Conservation (phyloP, 1,140 invertebrate species). For the Drosophila seguyi region DNA sequence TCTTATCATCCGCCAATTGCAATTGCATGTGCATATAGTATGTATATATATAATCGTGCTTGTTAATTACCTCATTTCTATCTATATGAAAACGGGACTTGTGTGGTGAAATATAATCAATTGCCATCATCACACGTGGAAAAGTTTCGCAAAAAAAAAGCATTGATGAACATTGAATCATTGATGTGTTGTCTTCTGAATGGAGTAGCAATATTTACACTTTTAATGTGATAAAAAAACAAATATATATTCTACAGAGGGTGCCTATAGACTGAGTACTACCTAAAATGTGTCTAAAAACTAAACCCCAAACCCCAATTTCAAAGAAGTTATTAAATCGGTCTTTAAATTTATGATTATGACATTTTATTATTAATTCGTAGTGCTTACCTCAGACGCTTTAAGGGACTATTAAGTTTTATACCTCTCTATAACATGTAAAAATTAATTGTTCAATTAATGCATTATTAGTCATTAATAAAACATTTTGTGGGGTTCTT, state of each 20-base stretch:
- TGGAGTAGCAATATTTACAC: background rate
- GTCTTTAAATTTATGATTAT: too few species aligned
- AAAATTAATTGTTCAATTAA: too few species aligned
- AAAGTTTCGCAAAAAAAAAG: conserved; percentile 20
- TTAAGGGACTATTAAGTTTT: too few species aligned
- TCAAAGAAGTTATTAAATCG: too few species aligned
- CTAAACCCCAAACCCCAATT: too few species aligned
- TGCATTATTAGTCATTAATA: background rate
- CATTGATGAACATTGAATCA: background rate
- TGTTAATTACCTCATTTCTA: conserved; percentile 54
- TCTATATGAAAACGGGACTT: conserved; percentile 20
- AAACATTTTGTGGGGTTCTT: background rate
- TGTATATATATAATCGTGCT: conserved; percentile 11
- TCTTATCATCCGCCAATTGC: conserved; percentile 38
- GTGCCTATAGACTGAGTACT: too few species aligned
- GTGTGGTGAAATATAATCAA: conserved; percentile 26
- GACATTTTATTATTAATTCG: too few species aligned
- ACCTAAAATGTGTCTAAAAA: too few species aligned
- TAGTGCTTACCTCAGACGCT: too few species aligned
- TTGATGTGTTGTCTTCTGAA: background rate
- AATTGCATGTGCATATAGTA: conserved; percentile 14
- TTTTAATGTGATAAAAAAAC: background rate
- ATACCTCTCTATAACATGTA: too few species aligned
- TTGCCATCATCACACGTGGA: conserved; percentile 26
- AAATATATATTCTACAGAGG: too few species aligned